These are phyloP conservation scores for Gadus macrocephalus DNA, from an alignment of 2,113 vertebrate genomes.

Conservation along the genomic window DNA sequence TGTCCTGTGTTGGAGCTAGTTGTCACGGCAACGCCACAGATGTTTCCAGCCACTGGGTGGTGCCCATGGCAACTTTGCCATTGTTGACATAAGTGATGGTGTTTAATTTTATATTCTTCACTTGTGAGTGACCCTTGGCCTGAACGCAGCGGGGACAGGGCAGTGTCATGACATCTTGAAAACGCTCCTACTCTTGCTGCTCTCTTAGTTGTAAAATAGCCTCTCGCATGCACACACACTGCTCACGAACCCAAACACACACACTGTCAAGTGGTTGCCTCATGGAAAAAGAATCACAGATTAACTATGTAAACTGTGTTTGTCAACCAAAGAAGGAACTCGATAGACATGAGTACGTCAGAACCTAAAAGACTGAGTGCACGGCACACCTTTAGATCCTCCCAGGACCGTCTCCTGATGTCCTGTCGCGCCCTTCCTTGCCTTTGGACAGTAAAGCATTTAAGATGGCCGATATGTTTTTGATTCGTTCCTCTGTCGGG, in stretches of 20 bases:
- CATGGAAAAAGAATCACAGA: not conserved
- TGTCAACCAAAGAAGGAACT: not conserved
- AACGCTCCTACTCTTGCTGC: not conserved
- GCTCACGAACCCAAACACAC: conserved; percentile 19
- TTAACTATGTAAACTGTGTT: not conserved
- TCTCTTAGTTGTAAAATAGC: not conserved
- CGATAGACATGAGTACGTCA: too few species aligned
- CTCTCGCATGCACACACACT: conserved; percentile 12
- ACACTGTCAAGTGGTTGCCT: not conserved
- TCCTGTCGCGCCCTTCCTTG: too few species aligned
- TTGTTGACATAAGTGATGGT: conserved; percentile 25
- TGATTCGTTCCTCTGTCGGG: too few species aligned
- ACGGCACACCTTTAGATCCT: too few species aligned
- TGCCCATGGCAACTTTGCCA: conserved; percentile 49
- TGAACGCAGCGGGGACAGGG: not conserved
- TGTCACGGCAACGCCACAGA: conserved; percentile 48
- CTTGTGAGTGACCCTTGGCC: conserved; percentile 18
- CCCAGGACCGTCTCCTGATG: too few species aligned
- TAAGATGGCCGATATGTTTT: too few species aligned
- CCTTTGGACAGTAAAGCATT: too few species aligned
- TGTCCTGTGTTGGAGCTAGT: conserved; percentile 56
- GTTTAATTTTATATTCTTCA: conserved; percentile 26
- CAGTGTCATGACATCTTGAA: conserved; percentile 5
- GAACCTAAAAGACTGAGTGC: too few species aligned
- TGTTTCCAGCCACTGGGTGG: conserved; percentile 51